phyloP scores from a whole-genome alignment of 1,140 invertebrate species.

The Bombus impatiens region DNA sequence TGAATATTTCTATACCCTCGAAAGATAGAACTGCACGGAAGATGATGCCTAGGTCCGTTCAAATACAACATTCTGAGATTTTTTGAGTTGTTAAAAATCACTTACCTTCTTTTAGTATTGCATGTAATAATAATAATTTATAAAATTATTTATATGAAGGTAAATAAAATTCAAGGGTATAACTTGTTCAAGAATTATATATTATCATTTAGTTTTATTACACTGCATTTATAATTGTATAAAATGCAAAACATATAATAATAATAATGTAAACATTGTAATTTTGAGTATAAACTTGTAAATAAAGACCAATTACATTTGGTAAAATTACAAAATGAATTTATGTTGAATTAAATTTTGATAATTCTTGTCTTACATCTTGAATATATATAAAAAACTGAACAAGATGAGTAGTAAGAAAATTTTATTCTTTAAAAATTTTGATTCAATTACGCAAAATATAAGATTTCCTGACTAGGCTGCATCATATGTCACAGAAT shows the following conservation, averaged over 20 bases:
- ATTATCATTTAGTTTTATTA: constrained; percentile 23
- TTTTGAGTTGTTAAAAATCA: not conserved
- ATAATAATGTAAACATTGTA: not conserved
- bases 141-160: not conserved
- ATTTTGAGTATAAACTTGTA: not conserved
- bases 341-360: not conserved
- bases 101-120: not conserved
- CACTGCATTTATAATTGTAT: constrained; percentile 2
- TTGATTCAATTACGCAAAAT: not conserved
- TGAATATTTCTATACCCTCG: too few relatives aligned
- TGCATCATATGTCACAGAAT: not conserved
- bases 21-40: too few relatives aligned
- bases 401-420: not conserved
- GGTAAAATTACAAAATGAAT: not conserved
- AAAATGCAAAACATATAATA: not conserved
- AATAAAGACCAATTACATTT: not conserved
- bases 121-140: not conserved
- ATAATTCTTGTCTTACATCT: not conserved
- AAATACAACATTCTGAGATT: too few relatives aligned
- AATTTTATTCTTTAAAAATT: constrained; percentile 11
- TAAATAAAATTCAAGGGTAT: not conserved
- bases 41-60: too few relatives aligned
- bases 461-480: constrained; percentile 27
- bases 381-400: not conserved
- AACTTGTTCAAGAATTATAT: constrained; percentile 4